A percentile compares a stretch with the other conserved stretches of the same genome.
These are phyloP conservation scores for Cryptus armator DNA, from an alignment of 2,888 invertebrate species.

Conservation along the genomic window DNA sequence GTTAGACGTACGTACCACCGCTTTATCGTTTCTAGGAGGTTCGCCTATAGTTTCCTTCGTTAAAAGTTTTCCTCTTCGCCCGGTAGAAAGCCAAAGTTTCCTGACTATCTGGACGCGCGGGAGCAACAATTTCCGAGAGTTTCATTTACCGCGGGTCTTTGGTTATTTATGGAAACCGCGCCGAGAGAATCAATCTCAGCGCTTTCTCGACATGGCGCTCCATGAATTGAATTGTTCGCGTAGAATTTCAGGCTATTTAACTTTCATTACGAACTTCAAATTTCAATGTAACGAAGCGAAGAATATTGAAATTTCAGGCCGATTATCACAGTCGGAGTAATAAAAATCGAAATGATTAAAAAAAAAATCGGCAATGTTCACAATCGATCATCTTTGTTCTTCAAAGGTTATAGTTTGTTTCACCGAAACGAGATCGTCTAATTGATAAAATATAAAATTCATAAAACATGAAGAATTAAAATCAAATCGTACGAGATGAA, in stretches of 20 bases:
- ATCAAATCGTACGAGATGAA: constrained; percentile 43
- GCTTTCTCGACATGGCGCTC: background rate
- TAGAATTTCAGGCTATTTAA: background rate
- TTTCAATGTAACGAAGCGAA: background rate
- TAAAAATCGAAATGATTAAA: background rate
- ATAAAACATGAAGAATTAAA: constrained; percentile 11
- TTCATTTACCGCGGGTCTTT: background rate
- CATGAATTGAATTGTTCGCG: background rate
- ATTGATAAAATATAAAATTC: background rate
- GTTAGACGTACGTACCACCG: background rate
- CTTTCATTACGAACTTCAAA: background rate
- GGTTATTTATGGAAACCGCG: constrained; percentile 2
- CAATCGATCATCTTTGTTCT: background rate
- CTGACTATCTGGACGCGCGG: background rate
- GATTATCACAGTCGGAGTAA: background rate
- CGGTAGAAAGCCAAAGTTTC: constrained; percentile 20
- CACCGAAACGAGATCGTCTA: background rate
- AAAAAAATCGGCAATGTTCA: background rate
- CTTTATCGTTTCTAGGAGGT: background rate
- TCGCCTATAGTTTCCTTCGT: constrained; percentile 20
- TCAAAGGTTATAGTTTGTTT: background rate
- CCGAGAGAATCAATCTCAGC: background rate
- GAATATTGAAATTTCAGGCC: background rate
- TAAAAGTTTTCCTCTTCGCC: constrained; percentile 52
- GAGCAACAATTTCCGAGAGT: constrained; percentile 3